Evolutionary conservation across 2,113 vertebrate species (phyloP).

Genomic region (Cisticola juncidis): DNA sequence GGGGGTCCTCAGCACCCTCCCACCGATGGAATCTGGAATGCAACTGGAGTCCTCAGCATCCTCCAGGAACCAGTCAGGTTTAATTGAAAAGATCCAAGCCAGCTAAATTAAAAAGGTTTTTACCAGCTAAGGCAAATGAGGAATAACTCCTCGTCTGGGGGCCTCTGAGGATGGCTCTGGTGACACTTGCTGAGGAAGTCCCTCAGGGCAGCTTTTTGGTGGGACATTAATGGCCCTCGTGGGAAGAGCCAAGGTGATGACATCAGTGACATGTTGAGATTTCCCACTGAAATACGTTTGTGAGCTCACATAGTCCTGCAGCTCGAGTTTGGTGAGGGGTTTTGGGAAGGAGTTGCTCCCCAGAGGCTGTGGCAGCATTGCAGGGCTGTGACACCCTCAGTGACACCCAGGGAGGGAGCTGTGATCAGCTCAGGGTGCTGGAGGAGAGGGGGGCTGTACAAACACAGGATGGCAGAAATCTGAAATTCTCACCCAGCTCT

Average conservation of each 20-base stretch:
- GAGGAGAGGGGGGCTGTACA: neutral
- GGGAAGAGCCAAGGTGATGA: neutral
- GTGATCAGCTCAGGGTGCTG: neutral
- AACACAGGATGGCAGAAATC: neutral
- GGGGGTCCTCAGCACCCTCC: neutral
- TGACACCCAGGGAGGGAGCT: fast-evolving
- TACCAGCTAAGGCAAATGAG: neutral
- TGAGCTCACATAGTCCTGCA: neutral
- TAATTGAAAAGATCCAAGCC: neutral
- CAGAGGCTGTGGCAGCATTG: neutral
- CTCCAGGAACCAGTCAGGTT: neutral
- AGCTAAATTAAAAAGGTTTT: neutral
- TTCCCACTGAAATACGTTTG: neutral
- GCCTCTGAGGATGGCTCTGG: neutral
- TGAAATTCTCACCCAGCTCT: neutral
- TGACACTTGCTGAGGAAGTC: neutral
- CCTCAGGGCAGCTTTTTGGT: neutral
- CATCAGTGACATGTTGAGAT: neutral
- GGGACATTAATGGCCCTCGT: neutral
- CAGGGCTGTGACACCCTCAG: neutral
- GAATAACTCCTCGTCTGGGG: neutral
- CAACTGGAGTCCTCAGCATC: neutral
- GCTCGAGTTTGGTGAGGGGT: neutral
- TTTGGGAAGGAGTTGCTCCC: neutral
- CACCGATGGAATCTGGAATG: neutral